Evolutionary conservation across 1,140 invertebrate species (phyloP).

Genomic region (Drosophila oshimai): DNA sequence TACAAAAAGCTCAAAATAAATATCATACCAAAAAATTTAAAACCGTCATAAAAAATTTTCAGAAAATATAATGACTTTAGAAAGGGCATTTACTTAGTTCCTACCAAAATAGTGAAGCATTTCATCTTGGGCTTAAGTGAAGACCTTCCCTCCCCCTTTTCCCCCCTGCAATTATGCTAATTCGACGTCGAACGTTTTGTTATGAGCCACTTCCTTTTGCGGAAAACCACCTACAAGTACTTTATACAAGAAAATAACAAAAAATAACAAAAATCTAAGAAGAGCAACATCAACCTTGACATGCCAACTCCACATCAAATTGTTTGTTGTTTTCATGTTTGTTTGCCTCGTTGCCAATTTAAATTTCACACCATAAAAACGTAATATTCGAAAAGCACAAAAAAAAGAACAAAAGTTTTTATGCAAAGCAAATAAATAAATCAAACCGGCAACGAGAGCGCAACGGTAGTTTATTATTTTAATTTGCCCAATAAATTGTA

Average conservation of each 20-base stretch:
- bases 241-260: not conserved
- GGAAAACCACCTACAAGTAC: conserved; percentile 23
- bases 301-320: conserved; percentile 45
- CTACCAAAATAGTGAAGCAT: too few species aligned
- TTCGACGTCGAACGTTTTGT: conserved; percentile 56
- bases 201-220: conserved; percentile 53
- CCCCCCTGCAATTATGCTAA: conserved; percentile 61
- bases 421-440: conserved; percentile 57
- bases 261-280: not conserved
- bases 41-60: too few species aligned
- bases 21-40: too few species aligned
- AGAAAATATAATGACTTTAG: not conserved
- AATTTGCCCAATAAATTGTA: conserved; percentile 63
- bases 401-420: not conserved
- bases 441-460: conserved; percentile 8
- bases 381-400: not conserved
- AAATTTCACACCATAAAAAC: conserved; percentile 5
- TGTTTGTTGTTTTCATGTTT: not conserved
- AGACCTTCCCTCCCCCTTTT: not conserved
- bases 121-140: not conserved
- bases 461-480: conserved; percentile 45
- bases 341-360: conserved; percentile 16
- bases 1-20: not conserved
- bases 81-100: not conserved
- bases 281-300: conserved; percentile 36